Evolutionary conservation across 1,140 invertebrate species (phyloP), one percentile per base, ranked within the genome.

Genomic region (Camponotus floridanus): DNA sequence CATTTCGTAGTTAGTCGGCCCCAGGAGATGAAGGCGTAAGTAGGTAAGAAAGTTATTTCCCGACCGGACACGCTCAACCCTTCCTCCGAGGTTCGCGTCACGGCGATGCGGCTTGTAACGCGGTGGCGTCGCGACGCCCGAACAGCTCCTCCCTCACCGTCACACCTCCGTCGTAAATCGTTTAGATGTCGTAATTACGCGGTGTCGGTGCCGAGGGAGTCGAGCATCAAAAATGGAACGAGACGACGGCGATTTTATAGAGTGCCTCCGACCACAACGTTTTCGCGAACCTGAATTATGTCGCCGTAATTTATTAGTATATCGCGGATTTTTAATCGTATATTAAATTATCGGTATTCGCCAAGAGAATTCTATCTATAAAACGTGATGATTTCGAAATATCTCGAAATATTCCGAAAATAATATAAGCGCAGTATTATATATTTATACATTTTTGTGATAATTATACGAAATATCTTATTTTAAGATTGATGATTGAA

Each of bases 1-100:
- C 89, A 91, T 91, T 88, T 93, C 90, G 89, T 67, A 93, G 92
- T 93, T 92, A 92, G 91, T 93, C 90, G 90, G 86, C 83, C 89
- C 88, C 93, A 94, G 94, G 94, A 94, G 94, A 94, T 94, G 94
- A 94, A 94, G 92, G 86, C 92, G 89, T 94, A 94, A 94, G 94
- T 94, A 94, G 93, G 94, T 94, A 94, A 94, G 94, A 94, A 94
- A 94, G 94, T 94, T 94, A 94, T 94, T 94, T 94, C 94, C 94
- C 92, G 93, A 93, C 94, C 94, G 94, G 94, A 94, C 94, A 94
- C 80, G 92, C 89, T 94, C 92, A 94, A 94, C 93, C 94, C 94
- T 94, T 94, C 86, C 89, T 18, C 59, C 86, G 84, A 78, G 79
- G 74, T 67, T 68, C 48, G 65, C 87, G 73, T n/a, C 84, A 45